Base-by-base conservation (phyloP, 2,113 vertebrate species). In the Alaudala cheleensis region DNA sequence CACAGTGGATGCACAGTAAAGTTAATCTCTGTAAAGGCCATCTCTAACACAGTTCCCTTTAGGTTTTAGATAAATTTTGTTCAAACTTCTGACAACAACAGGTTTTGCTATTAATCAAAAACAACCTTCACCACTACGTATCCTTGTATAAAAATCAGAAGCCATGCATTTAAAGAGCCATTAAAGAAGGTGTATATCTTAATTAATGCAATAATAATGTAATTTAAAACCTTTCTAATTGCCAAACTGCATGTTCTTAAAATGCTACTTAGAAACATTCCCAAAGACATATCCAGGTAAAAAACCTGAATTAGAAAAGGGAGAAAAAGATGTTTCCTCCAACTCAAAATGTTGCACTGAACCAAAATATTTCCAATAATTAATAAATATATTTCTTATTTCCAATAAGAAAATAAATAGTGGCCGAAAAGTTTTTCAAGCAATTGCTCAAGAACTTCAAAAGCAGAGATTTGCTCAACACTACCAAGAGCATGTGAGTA, bases 361-460 rank as follows among this genome's bases (percentile, higher is more conserved):
- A 40, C 12, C 44, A 66, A 88, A 81, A 20, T 39, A 54, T 39
- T 78, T 81, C 62, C 17, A 73, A 91, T 72, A 50, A 88, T 45
- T 92, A 74, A 57, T 88, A 37, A 37, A 37, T 37, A 37, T 37
- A 37, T 37, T 37, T 37, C 37, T 37, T 37, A 37, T 37, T 37
- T 37, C 37, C 37, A 37, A 37, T 37, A 37, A 97, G 97, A 96
- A 96, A 92, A 97, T 97, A 71, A 96, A 19, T 16, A 98, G 88
- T 0, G 91, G 93, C 13, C 94, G 95, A 82, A 96, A 94, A 60
- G 53, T 98, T 92, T 98, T 98, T 85, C 98, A 70, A 92, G 98
- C 98, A 83, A 98, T 98, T 67, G 98, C 98, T 85, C 96, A 98
- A 83, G 98, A 98, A 90, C 85, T 98, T 45, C 96, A 97, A 39